Conservation (phyloP, 1,140 invertebrate genomes). For the Brevipalpus yothersi region DNA sequence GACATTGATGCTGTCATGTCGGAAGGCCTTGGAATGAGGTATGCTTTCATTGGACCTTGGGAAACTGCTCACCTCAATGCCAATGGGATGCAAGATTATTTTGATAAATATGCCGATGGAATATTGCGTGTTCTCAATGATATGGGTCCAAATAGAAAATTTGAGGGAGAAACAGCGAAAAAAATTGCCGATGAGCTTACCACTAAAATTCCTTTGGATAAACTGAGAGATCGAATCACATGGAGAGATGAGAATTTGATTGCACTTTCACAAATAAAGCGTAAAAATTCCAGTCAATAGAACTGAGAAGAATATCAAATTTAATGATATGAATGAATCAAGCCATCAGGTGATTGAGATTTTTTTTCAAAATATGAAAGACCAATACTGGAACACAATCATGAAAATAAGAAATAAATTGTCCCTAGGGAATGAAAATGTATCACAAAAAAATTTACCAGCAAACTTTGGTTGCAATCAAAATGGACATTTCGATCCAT, state of each 20-base stretch:
- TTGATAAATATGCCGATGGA: slow-evolving; percentile 34
- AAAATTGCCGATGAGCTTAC: slow-evolving; percentile 34
- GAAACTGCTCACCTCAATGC: slow-evolving; percentile 88
- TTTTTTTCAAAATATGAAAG: too few relatives aligned
- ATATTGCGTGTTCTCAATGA: slow-evolving; percentile 40
- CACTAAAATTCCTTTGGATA: slow-evolving; percentile 41
- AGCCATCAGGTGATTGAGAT: too few relatives aligned
- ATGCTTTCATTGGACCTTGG: slow-evolving; percentile 75
- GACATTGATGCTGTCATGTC: slow-evolving; percentile 83
- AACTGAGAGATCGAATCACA: slow-evolving; percentile 39
- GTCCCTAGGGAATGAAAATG: too few relatives aligned
- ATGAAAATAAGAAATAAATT: too few relatives aligned
- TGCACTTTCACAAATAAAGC: slow-evolving; percentile 49
- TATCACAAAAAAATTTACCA: too few relatives aligned
- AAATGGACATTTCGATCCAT: too few relatives aligned
- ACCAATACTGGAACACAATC: too few relatives aligned
- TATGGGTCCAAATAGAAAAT: slow-evolving; percentile 40
- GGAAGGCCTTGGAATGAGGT: slow-evolving; percentile 75
- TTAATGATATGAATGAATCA: too few relatives aligned
- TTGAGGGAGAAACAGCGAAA: slow-evolving; percentile 27
- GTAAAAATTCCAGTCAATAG: slow-evolving; percentile 13
- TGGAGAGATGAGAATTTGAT: slow-evolving; percentile 65
- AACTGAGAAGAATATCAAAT: not conserved
- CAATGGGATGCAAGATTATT: slow-evolving; percentile 49
- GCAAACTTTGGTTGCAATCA: too few relatives aligned